phyloP scores from a whole-genome alignment of 37 sponge, comb jelly and placozoan genomes.

The Oscarella lobularis region DNA sequence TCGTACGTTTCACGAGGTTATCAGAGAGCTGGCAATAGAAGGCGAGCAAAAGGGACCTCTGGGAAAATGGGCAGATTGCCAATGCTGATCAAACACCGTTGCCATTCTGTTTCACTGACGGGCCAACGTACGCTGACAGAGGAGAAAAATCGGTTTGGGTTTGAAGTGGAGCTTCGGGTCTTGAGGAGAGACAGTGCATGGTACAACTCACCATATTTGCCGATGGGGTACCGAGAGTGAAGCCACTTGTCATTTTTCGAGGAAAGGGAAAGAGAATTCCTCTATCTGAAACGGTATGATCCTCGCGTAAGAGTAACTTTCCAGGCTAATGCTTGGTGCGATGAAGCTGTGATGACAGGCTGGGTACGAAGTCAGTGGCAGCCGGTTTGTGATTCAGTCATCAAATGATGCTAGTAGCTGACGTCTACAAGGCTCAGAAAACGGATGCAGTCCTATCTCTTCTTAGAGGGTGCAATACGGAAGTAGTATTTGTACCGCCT shows the following conservation, averaged over 20 bases:
- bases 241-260: too few relatives aligned
- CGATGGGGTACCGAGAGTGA: not conserved
- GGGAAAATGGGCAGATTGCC: not conserved
- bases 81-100: not conserved
- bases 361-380: not conserved
- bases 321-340: not conserved
- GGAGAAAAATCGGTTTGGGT: not conserved
- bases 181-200: not conserved
- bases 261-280: not conserved
- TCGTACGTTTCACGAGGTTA: too few relatives aligned
- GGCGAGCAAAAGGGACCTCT: too few relatives aligned
- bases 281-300: not conserved
- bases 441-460: not conserved
- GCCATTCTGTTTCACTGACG: not conserved
- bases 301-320: not conserved
- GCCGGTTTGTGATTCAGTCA: not conserved
- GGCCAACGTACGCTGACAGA: not conserved
- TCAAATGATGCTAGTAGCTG: not conserved
- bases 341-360: not conserved
- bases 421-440: not conserved
- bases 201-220: not conserved
- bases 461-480: not conserved
- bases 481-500: not conserved
- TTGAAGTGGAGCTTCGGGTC: not conserved
- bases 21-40: too few relatives aligned